Percentiles rank a stretch among this genome's conserved stretches.
These are phyloP conservation scores for Pseudococcus viburni DNA, from an alignment of 2,888 invertebrate genomes.

Conservation along the genomic window DNA sequence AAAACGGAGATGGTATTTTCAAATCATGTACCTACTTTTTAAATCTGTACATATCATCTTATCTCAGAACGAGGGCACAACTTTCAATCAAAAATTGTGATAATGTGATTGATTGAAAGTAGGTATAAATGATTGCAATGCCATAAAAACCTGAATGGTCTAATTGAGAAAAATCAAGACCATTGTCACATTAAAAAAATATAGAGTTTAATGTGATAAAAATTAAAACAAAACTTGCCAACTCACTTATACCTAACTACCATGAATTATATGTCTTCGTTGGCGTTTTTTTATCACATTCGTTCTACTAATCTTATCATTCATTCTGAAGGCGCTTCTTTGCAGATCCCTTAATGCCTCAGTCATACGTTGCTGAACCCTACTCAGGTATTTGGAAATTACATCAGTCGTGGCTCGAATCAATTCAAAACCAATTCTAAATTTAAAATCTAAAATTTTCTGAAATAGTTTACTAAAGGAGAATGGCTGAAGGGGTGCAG, in stretches of 20 bases:
- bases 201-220: slow-evolving; percentile 56
- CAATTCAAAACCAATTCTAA: slow-evolving; percentile 79
- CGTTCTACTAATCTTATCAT: slow-evolving; percentile 33
- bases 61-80: too few relatives aligned
- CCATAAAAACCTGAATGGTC: neutral
- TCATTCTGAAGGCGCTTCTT: slow-evolving; percentile 64
- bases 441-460: slow-evolving; percentile 79
- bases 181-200: slow-evolving; percentile 50
- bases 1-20: neutral
- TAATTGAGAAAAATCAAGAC: slow-evolving; percentile 18
- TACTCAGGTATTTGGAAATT: slow-evolving; percentile 78
- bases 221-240: neutral
- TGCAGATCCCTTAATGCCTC: slow-evolving; percentile 69
- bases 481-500: slow-evolving; percentile 69
- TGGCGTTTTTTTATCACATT: slow-evolving; percentile 61
- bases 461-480: slow-evolving; percentile 76
- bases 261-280: slow-evolving; percentile 54
- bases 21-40: neutral
- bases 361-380: slow-evolving; percentile 74
- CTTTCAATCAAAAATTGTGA: too few relatives aligned
- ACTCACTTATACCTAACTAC: slow-evolving; percentile 17
- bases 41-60: too few relatives aligned
- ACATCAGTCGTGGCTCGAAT: slow-evolving; percentile 80
- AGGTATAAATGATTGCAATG: too few relatives aligned
- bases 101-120: too few relatives aligned